A percentile compares a stretch with the other conserved stretches of the same genome.
phyloP scores from a whole-genome alignment of 2,113 vertebrate species.

The Tragelaphus buxtoni region DNA sequence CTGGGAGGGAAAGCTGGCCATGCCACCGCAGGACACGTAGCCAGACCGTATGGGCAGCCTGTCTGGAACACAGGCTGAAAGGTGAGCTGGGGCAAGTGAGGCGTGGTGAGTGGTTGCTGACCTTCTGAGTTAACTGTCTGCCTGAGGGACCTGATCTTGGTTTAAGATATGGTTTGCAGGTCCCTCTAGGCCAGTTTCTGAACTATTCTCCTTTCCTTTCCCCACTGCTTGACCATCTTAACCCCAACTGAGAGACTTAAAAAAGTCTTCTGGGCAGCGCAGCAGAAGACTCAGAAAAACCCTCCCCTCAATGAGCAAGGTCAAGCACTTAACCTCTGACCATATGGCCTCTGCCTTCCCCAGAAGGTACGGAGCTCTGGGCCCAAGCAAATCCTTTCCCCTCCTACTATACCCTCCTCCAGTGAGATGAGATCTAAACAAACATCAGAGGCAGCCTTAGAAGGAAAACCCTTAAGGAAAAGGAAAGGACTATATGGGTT shows the following conservation, averaged over 20 bases:
- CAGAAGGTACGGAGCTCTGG: not conserved
- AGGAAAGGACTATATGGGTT: not conserved
- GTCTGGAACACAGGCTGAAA: not conserved
- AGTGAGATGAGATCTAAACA: not conserved
- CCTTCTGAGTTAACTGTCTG: not conserved
- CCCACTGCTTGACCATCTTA: not conserved
- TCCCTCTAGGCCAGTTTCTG: not conserved
- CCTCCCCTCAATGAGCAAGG: not conserved
- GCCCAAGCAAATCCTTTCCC: not conserved
- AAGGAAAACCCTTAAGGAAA: not conserved
- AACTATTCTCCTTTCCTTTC: not conserved
- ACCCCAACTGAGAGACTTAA: not conserved
- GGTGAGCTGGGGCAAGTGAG: not conserved
- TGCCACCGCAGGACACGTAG: rapidly evolving
- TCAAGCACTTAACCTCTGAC: not conserved
- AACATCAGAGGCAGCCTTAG: not conserved
- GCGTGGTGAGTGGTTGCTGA: not conserved
- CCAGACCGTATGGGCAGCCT: not conserved
- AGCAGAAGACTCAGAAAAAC: not conserved
- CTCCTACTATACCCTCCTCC: not conserved
- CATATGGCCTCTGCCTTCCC: not conserved
- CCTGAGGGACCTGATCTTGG: not conserved
- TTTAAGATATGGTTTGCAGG: not conserved
- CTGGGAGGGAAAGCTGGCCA: not conserved
- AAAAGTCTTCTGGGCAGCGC: not conserved